Percentiles rank a stretch among this genome's conserved stretches.
Conservation (phyloP, 2,113 vertebrate genomes). For the Psittacara wagleri region DNA sequence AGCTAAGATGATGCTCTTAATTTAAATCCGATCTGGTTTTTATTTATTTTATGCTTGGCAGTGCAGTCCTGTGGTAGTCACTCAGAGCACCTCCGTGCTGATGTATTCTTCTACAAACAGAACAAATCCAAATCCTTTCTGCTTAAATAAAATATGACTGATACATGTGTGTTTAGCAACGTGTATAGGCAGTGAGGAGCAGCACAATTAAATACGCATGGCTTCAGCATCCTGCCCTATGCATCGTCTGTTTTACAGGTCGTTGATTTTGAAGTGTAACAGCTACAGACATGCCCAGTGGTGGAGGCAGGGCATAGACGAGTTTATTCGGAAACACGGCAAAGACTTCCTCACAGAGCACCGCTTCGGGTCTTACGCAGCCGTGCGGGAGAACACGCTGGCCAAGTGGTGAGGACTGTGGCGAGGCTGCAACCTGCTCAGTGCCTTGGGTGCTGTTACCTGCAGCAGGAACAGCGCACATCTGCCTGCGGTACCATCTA, state of each 20-base stretch:
- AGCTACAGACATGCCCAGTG: conserved; percentile 94
- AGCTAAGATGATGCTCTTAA: background rate
- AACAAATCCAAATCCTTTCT: background rate
- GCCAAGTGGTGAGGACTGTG: conserved; percentile 84
- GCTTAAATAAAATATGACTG: background rate
- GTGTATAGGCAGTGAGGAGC: background rate
- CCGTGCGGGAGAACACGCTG: conserved; percentile 79
- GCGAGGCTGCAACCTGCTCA: fast-evolving
- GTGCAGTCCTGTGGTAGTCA: background rate
- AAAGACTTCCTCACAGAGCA: conserved; percentile 87
- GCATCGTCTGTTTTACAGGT: conserved; percentile 63
- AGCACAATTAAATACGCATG: background rate
- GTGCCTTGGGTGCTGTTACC: background rate
- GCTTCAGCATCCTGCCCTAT: background rate
- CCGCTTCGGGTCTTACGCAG: conserved; percentile 91
- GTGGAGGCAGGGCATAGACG: conserved; percentile 94
- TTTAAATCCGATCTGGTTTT: background rate
- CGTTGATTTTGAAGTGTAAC: conserved; percentile 90
- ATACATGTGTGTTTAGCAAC: background rate
- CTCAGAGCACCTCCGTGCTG: background rate
- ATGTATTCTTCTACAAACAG: background rate
- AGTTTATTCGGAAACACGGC: conserved; percentile 85
- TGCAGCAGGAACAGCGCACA: background rate
- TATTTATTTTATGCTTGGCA: background rate
- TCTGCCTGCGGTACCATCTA: background rate